phyloP scores from a whole-genome alignment of 2,113 vertebrate species.

The Tricholaema leucomelas region DNA sequence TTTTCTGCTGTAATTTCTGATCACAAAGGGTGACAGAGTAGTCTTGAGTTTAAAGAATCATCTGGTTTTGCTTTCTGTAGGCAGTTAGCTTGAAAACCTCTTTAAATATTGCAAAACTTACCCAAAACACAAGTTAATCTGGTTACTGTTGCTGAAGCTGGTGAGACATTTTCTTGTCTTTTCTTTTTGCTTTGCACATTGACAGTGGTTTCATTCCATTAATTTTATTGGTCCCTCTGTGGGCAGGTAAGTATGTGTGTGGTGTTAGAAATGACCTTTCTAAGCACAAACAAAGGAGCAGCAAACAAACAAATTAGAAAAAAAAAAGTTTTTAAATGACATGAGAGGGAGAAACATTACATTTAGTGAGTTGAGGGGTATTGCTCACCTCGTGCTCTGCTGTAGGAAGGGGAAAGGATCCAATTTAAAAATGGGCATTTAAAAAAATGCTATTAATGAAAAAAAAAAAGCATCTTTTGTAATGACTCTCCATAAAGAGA shows the following conservation, averaged over 20 bases:
- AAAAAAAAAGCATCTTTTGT: background rate
- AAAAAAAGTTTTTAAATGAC: background rate
- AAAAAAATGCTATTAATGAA: background rate
- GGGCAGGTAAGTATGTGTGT: background rate
- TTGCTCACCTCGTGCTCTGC: background rate
- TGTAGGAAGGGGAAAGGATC: no score
- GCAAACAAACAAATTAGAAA: background rate
- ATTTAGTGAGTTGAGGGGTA: background rate
- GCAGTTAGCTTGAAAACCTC: background rate
- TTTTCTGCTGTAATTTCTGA: background rate
- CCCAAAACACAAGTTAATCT: background rate
- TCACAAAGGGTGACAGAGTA: background rate
- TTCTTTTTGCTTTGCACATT: background rate
- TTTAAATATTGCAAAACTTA: conserved; percentile 2
- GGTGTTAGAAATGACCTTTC: background rate
- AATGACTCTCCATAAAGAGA: no score
- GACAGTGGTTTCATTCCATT: background rate
- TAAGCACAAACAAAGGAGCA: background rate
- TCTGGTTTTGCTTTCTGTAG: background rate
- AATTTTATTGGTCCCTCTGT: background rate
- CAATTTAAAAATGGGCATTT: background rate
- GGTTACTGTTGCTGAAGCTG: background rate
- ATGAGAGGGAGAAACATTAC: background rate
- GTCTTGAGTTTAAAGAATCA: background rate
- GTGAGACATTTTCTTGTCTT: background rate